A percentile compares a stretch with the other conserved stretches of the same genome.
Conservation (phyloP, 2,797 vertebrate genomes). For the Myiotriccus ornatus region DNA sequence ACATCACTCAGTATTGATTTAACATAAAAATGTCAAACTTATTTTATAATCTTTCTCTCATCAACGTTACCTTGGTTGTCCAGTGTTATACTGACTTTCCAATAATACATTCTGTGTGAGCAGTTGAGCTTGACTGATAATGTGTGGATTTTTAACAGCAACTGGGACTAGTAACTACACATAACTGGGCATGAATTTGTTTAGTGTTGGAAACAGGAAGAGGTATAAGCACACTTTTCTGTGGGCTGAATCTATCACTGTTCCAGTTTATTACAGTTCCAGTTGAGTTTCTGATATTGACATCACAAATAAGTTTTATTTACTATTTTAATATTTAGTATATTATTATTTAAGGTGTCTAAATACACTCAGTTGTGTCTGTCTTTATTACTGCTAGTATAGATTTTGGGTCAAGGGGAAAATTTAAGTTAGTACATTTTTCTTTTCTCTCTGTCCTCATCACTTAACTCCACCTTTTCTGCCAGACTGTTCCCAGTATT, state of each 20-base stretch:
- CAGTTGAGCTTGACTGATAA: slow-evolving; percentile 3
- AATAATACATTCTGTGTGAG: not conserved
- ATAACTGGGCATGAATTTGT: not conserved
- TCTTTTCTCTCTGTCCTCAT: not conserved
- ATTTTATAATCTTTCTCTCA: slow-evolving; percentile 1
- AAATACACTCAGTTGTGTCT: not conserved
- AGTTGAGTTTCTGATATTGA: not conserved
- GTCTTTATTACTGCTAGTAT: not conserved
- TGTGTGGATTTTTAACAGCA: slow-evolving; percentile 1
- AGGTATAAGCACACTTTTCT: not conserved
- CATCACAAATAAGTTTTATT: not conserved
- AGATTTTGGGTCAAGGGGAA: not conserved
- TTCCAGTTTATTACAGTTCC: not conserved
- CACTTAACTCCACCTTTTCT: not conserved
- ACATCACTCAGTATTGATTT: slow-evolving; percentile 13
- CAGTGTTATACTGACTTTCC: not conserved
- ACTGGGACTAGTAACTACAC: not conserved
- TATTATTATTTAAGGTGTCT: not conserved
- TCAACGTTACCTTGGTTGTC: not conserved
- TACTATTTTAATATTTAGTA: not conserved
- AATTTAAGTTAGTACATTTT: not conserved
- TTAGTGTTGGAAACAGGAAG: not conserved
- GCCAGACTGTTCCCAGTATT: not conserved
- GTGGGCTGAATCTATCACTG: not conserved
- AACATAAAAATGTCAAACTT: slow-evolving; percentile 30